phyloP scores from a whole-genome alignment of 2,797 vertebrate genomes.

The Ataeniobius toweri region DNA sequence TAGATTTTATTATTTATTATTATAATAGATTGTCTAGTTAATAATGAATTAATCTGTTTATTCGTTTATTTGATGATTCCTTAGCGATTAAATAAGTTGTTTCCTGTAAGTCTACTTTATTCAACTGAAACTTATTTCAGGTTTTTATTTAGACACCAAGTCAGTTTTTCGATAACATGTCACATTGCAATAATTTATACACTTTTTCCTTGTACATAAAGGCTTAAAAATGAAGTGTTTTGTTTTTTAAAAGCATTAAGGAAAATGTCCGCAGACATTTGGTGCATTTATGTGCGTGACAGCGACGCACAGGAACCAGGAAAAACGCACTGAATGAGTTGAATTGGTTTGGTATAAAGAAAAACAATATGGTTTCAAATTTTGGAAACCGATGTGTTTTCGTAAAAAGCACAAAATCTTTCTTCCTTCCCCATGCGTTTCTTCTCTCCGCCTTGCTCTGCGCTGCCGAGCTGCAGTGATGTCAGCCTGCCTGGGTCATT shows the following conservation, averaged over 20 bases:
- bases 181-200: not conserved
- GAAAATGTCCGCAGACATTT: not conserved
- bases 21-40: not conserved
- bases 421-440: slow-evolving; percentile 46
- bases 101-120: not conserved
- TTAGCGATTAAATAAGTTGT: not conserved
- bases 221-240: not conserved
- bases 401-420: not conserved
- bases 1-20: too few species aligned
- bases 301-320: not conserved
- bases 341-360: not conserved
- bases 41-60: not conserved
- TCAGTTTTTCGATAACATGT: not conserved
- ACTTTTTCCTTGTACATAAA: not conserved
- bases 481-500: slow-evolving; percentile 98
- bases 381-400: not conserved
- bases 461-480: slow-evolving; percentile 82
- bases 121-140: not conserved
- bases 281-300: not conserved
- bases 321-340: not conserved
- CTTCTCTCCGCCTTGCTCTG: slow-evolving; percentile 61
- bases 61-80: not conserved
- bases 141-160: not conserved
- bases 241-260: not conserved
- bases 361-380: not conserved